Base-by-base conservation (phyloP, 2,888 invertebrate genomes). In the Plagodis dolabraria region DNA sequence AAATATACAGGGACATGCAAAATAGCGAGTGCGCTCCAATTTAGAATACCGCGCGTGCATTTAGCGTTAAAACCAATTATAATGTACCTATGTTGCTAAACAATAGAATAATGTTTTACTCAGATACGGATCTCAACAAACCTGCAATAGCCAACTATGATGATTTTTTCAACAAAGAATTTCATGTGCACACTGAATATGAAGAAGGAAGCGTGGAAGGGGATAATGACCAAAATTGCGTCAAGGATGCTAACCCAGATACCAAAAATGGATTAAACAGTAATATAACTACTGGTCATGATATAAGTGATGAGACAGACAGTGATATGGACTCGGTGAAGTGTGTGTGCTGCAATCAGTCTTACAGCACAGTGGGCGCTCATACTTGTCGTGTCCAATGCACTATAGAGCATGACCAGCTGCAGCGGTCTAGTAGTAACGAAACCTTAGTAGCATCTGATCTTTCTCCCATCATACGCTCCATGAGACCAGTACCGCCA, bases 281-380 rank as follows among this genome's bases (percentile, higher is more conserved):
- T 45, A 70, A 60, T 47, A 42, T 56, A 43, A 69, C 65, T 34
- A 73, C 67, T 57, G 47, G 57, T 35, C 79, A 82, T 64, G 89
- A 89, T 72, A 83, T 78, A 43, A 92, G 91, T 72, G 92, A 91
- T 72, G 92, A 92, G 63, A 92, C 92, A 47, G 92, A 92, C 54
- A 92, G 91, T 76, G 92, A 92, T 68, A 83, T 90, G 63, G 91
- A 92, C 65, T 92, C 92, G 1, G 80, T 92, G 2, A 90, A 89
- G 71, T 92, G 92, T 81, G 89, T 86, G 6, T 89, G 86, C 55
- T 92, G 92, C 61, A 88, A 82, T 73, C 79, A 90, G 65, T 83
- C 88, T 1, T 86, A 92, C 51, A 85, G 85, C 58, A 85, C 84
- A 56, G 73, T 81, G 42, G 90, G 90, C 5, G 80, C 79, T 5